Evolutionary conservation across 2,888 invertebrate genomes (phyloP).

Genomic region (Dynastes hyllus): DNA sequence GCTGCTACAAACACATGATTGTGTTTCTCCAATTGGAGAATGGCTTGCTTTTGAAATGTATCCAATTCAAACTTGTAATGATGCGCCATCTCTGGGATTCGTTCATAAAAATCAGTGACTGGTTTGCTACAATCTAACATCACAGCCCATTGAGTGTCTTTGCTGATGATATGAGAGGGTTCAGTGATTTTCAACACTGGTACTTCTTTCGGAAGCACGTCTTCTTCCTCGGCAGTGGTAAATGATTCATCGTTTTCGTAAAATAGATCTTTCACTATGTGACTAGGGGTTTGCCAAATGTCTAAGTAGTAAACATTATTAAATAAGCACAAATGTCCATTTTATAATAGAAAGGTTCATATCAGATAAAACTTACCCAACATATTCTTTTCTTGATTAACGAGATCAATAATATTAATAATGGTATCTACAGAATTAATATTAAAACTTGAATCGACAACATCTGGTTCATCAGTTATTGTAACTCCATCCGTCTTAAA

Average conservation of each 20-base stretch:
- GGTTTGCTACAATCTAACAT: constrained; percentile 88
- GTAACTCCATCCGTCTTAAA: constrained; percentile 76
- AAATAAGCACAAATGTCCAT: constrained; percentile 56
- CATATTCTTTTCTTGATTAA: constrained; percentile 76
- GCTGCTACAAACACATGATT: constrained; percentile 99
- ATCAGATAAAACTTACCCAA: constrained; percentile 69
- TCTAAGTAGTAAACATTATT: constrained; percentile 49
- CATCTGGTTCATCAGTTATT: constrained; percentile 61
- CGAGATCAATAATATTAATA: constrained; percentile 76
- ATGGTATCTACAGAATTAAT: constrained; percentile 64
- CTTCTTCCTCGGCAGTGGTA: constrained; percentile 60
- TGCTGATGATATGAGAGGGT: constrained; percentile 69
- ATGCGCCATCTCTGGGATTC: constrained; percentile 89
- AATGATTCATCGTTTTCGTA: constrained; percentile 55
- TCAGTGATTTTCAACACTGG: constrained; percentile 82
- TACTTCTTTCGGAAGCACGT: constrained; percentile 69
- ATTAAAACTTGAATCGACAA: constrained; percentile 44
- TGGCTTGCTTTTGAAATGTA: constrained; percentile 97
- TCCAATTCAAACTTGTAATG: constrained; percentile 94
- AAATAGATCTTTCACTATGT: background rate
- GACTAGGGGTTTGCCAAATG: constrained; percentile 57
- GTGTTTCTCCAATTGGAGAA: constrained; percentile 93
- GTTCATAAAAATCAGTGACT: constrained; percentile 85
- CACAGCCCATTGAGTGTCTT: constrained; percentile 89
- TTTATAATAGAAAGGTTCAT: too few relatives aligned